Evolutionary conservation across 2,888 invertebrate species (phyloP), one percentile per base, ranked within the genome.

Genomic region (Lamproptera curius): DNA sequence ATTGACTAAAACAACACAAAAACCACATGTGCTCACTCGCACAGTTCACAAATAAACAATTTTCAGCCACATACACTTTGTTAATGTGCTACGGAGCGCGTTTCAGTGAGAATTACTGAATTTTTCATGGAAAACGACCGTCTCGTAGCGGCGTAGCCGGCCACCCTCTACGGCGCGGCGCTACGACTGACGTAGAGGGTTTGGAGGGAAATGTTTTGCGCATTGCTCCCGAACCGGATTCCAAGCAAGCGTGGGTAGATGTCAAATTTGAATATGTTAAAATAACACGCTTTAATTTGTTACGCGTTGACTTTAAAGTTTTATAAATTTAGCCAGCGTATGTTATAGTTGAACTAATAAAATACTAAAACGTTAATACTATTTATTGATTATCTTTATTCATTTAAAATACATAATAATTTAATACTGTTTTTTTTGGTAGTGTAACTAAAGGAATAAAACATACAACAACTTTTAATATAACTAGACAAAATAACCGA

Each of bases 121-220:
- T 44, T 61, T 64, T 57, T 59, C 63, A 53, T 57, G 63, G 67
- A 62, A 67, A 63, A 57, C 62, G 59, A 48, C 9, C 20, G n/a
- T 14, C 34, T 33, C 44, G 51, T 55, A 54, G 53, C 42, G 13
- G 48, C 48, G 53, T 39, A 45, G 54, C 52, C 71, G 58, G 42
- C 63, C 61, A 59, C 48, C 44, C 53, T 63, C 69, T 67, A 63
- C 71, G 67, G 53, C 51, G 38, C 41, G 10, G 61, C 53, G 70
- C 67, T 72, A 71, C 72, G 70, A 82, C 82, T 82, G 78, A 74
- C 80, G 79, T 81, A 78, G 71, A 16, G 53, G 54, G 57, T 58
- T 65, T 67, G 65, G 65, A 61, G 62, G 65, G 62, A 65, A 65
- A 61, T 53, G 57, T 63, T 59, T 69, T 73, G 77, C 78, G 76